Conservation (phyloP, 2,888 invertebrate genomes). For the Chalcosyrphus nemorum region DNA sequence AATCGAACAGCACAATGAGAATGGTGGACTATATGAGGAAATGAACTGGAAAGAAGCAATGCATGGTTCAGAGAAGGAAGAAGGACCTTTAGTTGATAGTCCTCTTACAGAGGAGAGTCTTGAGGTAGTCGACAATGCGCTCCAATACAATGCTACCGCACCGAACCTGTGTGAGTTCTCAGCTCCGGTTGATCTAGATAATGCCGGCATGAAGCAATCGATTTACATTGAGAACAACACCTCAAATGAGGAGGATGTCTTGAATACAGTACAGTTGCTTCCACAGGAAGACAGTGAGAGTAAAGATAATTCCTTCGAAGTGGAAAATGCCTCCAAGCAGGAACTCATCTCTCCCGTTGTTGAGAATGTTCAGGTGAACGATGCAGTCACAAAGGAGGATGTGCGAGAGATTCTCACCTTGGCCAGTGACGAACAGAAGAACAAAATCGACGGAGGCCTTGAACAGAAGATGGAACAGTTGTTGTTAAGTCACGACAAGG, state of each 20-base stretch:
- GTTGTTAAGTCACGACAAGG: constrained; percentile 48
- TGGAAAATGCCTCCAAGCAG: not conserved
- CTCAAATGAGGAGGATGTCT: constrained; percentile 75
- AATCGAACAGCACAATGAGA: constrained; percentile 54
- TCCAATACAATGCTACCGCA: constrained; percentile 3
- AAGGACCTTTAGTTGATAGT: constrained; percentile 65
- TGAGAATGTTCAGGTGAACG: not conserved
- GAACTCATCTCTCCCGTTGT: not conserved
- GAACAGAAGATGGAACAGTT: constrained; percentile 58
- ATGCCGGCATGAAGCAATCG: constrained; percentile 78
- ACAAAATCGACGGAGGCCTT: constrained; percentile 14
- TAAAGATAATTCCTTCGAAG: constrained; percentile 71
- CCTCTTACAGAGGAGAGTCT: constrained; percentile 53
- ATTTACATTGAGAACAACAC: constrained; percentile 76
- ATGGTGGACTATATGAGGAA: constrained; percentile 70
- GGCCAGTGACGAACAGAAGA: constrained; percentile 25
- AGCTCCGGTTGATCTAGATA: constrained; percentile 60
- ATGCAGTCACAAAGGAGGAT: constrained; percentile 43
- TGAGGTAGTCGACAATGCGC: constrained; percentile 41
- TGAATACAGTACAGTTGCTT: constrained; percentile 80
- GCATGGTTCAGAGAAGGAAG: constrained; percentile 76
- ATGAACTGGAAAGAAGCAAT: constrained; percentile 76
- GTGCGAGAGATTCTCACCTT: constrained; percentile 44
- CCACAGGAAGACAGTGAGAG: constrained; percentile 75
- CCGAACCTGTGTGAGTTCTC: constrained; percentile 44